A percentile compares a stretch with the other conserved stretches of the same genome.
These are phyloP conservation scores for Pseudopipra pipra DNA, from an alignment of 2,113 vertebrate species.

Conservation along the genomic window DNA sequence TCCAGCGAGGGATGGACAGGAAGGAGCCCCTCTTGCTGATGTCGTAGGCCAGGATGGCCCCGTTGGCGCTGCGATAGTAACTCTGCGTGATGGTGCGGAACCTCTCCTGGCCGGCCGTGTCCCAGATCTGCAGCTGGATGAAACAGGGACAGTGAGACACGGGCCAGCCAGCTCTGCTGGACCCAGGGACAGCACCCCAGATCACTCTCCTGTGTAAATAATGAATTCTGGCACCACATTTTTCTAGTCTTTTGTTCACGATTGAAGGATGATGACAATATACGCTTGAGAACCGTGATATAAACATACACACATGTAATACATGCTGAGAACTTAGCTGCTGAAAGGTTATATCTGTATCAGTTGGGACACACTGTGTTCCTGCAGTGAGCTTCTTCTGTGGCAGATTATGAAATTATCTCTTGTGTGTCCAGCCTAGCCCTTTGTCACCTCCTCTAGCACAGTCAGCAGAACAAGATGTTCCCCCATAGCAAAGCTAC, in stretches of 20 bases:
- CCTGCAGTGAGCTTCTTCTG: background rate
- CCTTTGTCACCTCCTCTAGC: background rate
- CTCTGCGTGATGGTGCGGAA: constrained; percentile 91
- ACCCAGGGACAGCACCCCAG: background rate
- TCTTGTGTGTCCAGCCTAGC: background rate
- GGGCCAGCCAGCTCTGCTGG: background rate
- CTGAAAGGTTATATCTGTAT: background rate
- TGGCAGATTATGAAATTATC: background rate
- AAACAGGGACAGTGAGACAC: background rate
- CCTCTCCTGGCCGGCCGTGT: constrained; percentile 88
- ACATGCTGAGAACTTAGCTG: background rate
- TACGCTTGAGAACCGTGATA: background rate
- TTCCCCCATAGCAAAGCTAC: background rate
- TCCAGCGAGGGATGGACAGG: constrained; percentile 85
- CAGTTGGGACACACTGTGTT: accelerated
- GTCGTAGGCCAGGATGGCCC: constrained; percentile 87
- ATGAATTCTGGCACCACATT: background rate
- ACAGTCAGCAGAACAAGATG: background rate
- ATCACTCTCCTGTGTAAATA: background rate
- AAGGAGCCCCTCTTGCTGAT: constrained; percentile 85
- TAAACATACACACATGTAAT: background rate
- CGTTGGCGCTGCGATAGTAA: constrained; percentile 88
- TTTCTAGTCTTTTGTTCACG: background rate
- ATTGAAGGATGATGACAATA: background rate
- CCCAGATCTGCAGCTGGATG: constrained; percentile 88